A percentile compares a stretch with the other conserved stretches of the same genome.
phyloP scores from a whole-genome alignment of 2,888 invertebrate species.

The Tetropium fuscum region DNA sequence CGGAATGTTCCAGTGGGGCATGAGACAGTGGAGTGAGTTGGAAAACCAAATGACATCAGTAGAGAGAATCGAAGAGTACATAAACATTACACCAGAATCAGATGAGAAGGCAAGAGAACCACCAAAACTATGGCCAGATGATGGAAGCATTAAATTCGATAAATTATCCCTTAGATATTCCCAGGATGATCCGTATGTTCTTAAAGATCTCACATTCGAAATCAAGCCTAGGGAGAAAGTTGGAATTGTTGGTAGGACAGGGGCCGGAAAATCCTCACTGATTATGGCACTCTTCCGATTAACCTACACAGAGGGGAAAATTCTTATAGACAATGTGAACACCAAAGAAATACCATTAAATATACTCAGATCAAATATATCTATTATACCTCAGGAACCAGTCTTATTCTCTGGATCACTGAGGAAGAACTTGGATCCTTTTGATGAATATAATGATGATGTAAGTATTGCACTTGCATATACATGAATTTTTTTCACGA shows the following conservation, averaged over 20 bases:
- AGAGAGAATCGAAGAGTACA: conserved; percentile 88
- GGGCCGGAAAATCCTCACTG: conserved; percentile 84
- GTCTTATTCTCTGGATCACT: conserved; percentile 88
- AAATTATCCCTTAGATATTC: conserved; percentile 79
- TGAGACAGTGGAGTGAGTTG: conserved; percentile 68
- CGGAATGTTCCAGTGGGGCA: conserved; percentile 87
- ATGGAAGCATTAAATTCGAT: conserved; percentile 76
- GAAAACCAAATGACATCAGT: conserved; percentile 90
- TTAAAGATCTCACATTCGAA: conserved; percentile 75
- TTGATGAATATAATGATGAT: conserved; percentile 81
- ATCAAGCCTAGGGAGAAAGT: conserved; percentile 77
- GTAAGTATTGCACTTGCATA: conserved; percentile 42
- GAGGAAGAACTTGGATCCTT: conserved; percentile 91
- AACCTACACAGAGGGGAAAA: conserved; percentile 79
- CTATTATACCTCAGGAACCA: conserved; percentile 89
- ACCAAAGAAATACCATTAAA: conserved; percentile 77
- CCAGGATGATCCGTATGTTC: conserved; percentile 76
- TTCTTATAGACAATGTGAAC: conserved; percentile 83
- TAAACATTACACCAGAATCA: conserved; percentile 74
- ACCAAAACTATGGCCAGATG: conserved; percentile 74
- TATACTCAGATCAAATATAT: conserved; percentile 79
- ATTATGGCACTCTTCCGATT: conserved; percentile 85
- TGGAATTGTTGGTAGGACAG: conserved; percentile 85
- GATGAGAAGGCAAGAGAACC: conserved; percentile 39
- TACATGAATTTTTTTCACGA: no score